Evolutionary conservation across 1,140 invertebrate genomes (phyloP).

Genomic region (Meloidogyne chitwoodi): DNA sequence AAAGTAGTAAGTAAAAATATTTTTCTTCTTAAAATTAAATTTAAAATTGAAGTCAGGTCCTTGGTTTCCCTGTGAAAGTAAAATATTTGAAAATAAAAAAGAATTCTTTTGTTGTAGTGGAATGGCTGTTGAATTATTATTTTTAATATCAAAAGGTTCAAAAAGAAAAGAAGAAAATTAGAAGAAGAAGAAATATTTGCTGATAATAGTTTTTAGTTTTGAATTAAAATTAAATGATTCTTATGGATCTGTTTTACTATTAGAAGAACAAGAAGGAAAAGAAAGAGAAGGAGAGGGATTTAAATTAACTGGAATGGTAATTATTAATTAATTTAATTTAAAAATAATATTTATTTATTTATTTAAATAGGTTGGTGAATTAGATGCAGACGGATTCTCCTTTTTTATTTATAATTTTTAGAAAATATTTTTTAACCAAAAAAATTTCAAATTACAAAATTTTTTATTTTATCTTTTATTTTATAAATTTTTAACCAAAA

Average conservation of each 20-base stretch:
- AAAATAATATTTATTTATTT: conserved; percentile 66
- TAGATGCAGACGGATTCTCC: conserved; percentile 80
- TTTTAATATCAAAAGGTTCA: conserved; percentile 40
- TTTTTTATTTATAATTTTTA: too few species aligned
- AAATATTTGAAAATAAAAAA: conserved; percentile 4
- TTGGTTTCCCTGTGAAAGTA: conserved; percentile 44
- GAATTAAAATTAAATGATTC: conserved; percentile 48
- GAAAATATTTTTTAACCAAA: too few species aligned
- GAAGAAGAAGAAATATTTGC: neutral
- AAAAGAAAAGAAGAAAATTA: neutral
- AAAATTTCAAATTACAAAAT: too few species aligned
- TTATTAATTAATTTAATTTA: conserved; percentile 8
- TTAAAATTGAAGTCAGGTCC: conserved; percentile 42
- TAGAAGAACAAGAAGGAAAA: neutral
- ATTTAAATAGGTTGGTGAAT: conserved; percentile 87
- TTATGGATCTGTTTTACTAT: conserved; percentile 47
- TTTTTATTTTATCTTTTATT: too few species aligned
- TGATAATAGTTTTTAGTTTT: conserved; percentile 48
- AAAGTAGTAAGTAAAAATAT: neutral
- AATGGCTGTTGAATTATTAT: conserved; percentile 48
- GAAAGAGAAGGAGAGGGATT: neutral
- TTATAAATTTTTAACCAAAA: too few species aligned
- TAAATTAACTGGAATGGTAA: neutral
- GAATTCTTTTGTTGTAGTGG: conserved; percentile 50
- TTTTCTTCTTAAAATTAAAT: neutral